These are phyloP conservation scores for Zingel zingel DNA, from an alignment of 2,113 vertebrate genomes.

Conservation along the genomic window DNA sequence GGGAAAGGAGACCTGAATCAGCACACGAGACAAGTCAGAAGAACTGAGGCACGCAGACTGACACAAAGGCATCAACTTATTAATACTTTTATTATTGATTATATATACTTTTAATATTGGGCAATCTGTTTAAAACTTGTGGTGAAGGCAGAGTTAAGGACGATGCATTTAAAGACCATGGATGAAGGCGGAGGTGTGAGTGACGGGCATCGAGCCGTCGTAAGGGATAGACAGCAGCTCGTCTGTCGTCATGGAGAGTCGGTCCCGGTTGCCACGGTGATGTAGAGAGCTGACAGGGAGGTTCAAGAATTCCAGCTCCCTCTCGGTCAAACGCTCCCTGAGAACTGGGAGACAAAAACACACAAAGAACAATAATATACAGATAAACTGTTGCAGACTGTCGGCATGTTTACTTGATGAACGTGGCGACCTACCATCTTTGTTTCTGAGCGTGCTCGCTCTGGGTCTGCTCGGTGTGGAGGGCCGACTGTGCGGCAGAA, in stretches of 20 bases:
- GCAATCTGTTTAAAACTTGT: slow-evolving; percentile 9
- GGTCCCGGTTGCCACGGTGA: slow-evolving; percentile 78
- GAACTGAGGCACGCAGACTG: not conserved
- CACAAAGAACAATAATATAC: not conserved
- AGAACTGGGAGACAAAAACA: slow-evolving; percentile 72
- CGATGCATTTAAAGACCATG: slow-evolving; percentile 38
- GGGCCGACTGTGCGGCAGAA: slow-evolving; percentile 19
- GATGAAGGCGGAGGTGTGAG: slow-evolving; percentile 70
- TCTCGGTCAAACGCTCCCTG: slow-evolving; percentile 75
- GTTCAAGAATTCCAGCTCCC: slow-evolving; percentile 79
- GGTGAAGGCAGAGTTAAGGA: slow-evolving; percentile 55
- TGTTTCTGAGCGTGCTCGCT: slow-evolving; percentile 65
- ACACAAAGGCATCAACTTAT: not conserved
- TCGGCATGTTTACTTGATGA: not conserved
- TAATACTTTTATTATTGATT: too few species aligned
- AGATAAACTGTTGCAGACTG: not conserved
- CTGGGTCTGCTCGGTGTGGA: slow-evolving; percentile 10
- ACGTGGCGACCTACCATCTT: slow-evolving; percentile 73
- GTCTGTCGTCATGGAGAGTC: slow-evolving; percentile 89
- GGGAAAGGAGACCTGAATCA: slow-evolving; percentile 48
- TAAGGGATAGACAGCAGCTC: slow-evolving; percentile 88
- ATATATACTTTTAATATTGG: too few species aligned
- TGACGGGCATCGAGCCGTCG: slow-evolving; percentile 87
- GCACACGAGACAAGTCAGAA: not conserved
- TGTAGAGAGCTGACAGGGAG: slow-evolving; percentile 71